Evolutionary conservation across 1,140 invertebrate species (phyloP).

Genomic region (Maconellicoccus hirsutus): DNA sequence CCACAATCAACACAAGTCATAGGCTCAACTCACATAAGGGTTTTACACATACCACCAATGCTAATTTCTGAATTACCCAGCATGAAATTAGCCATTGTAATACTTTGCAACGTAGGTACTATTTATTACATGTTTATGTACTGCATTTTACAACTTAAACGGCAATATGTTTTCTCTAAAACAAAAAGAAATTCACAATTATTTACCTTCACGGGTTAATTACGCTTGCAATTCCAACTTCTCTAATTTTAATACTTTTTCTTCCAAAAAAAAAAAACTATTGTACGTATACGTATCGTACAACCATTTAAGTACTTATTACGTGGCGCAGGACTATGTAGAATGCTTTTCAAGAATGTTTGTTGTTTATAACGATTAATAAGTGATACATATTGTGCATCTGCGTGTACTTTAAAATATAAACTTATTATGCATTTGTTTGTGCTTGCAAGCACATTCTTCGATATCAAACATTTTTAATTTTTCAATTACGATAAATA

Average conservation of each 20-base stretch:
- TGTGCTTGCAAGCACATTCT: too few species aligned
- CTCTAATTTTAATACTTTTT: neutral
- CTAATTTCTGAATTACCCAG: slow-evolving; percentile 19
- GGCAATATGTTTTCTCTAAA: neutral
- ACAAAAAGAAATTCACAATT: neutral
- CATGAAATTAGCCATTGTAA: slow-evolving; percentile 16
- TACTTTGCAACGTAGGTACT: slow-evolving; percentile 3
- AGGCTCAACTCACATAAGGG: neutral
- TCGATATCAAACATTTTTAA: too few species aligned
- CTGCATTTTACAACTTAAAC: slow-evolving; percentile 14
- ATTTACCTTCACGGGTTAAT: neutral
- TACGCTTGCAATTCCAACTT: neutral
- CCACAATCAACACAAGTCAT: slow-evolving; percentile 12
- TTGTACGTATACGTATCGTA: too few species aligned
- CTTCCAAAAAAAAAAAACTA: too few species aligned
- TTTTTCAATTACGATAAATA: too few species aligned
- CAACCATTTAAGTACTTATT: neutral
- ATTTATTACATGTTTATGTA: slow-evolving; percentile 14
- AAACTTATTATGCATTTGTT: too few species aligned
- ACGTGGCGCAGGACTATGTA: too few species aligned
- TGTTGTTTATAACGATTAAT: too few species aligned
- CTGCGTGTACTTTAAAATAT: too few species aligned
- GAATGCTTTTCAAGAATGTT: too few species aligned
- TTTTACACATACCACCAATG: slow-evolving; percentile 7
- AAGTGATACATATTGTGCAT: too few species aligned